A percentile compares a stretch with the other conserved stretches of the same genome.
Conservation (phyloP, 2,888 invertebrate genomes). For the Apodemia hepburni region DNA sequence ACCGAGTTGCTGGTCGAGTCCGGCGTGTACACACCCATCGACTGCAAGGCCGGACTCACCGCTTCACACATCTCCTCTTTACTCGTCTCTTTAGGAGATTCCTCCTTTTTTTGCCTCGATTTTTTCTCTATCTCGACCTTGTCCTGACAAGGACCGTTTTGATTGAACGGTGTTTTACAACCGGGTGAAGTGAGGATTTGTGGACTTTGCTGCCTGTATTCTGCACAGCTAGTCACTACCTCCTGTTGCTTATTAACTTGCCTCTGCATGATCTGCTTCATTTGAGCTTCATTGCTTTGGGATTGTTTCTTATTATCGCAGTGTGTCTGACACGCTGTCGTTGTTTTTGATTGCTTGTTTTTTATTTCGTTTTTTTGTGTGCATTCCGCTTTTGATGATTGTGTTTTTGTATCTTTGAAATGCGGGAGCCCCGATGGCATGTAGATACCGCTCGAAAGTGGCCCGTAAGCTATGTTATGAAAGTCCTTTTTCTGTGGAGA, state of each 20-base stretch:
- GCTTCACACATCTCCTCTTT: constrained; percentile 71
- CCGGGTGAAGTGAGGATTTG: constrained; percentile 60
- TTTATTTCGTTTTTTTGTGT: constrained; percentile 67
- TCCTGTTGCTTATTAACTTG: constrained; percentile 60
- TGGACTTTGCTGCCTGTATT: constrained; percentile 62
- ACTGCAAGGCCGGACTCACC: constrained; percentile 83
- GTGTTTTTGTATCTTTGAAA: constrained; percentile 65
- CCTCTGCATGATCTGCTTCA: constrained; percentile 70
- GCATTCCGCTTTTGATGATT: constrained; percentile 61
- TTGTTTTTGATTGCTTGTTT: constrained; percentile 66
- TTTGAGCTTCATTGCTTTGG: constrained; percentile 51
- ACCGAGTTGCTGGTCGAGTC: constrained; percentile 92
- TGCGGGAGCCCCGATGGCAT: constrained; percentile 62
- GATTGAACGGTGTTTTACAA: constrained; percentile 57
- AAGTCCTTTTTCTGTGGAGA: constrained; percentile 80
- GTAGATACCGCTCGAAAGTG: constrained; percentile 62
- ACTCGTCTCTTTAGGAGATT: constrained; percentile 55
- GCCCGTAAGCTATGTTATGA: constrained; percentile 69
- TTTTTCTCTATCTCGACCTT: constrained; percentile 70
- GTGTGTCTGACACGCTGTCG: constrained; percentile 69
- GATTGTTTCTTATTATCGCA: constrained; percentile 62
- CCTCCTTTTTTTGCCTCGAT: constrained; percentile 68
- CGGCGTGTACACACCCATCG: constrained; percentile 92
- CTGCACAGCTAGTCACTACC: constrained; percentile 56
- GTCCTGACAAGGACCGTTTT: constrained; percentile 59